Percentiles rank a stretch among this genome's conserved stretches.
These are phyloP conservation scores for Neodiprion virginianus DNA, from an alignment of 1,140 invertebrate genomes.

Conservation along the genomic window DNA sequence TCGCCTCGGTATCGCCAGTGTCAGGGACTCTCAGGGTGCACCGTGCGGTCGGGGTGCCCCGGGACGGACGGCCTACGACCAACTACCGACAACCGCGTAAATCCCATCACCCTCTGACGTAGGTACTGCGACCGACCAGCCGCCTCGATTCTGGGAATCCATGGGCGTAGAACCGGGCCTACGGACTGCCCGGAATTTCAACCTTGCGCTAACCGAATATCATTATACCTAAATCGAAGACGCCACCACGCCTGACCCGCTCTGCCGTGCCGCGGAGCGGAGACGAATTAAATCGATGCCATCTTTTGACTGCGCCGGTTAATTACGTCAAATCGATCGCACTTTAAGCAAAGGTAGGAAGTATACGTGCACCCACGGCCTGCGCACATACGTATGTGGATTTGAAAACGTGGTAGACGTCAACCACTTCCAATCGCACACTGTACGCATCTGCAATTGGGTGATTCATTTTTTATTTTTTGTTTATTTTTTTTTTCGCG, in stretches of 20 bases:
- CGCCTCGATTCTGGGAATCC: slow-evolving; percentile 47
- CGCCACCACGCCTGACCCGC: slow-evolving; percentile 12
- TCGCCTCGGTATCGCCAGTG: neutral
- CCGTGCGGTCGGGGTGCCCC: neutral
- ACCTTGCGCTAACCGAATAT: neutral
- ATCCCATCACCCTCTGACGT: slow-evolving; percentile 17
- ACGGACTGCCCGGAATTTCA: neutral
- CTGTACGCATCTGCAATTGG: too few relatives aligned
- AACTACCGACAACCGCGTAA: neutral
- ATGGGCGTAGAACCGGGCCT: slow-evolving; percentile 44
- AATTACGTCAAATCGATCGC: neutral
- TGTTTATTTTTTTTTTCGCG: too few relatives aligned
- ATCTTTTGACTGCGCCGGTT: slow-evolving; percentile 11
- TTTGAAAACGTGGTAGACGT: neutral
- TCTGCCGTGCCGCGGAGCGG: neutral
- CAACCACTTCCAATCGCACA: too few relatives aligned
- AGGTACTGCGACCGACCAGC: slow-evolving; percentile 34
- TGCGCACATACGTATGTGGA: neutral
- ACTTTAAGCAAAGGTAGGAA: neutral
- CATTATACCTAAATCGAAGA: slow-evolving; percentile 20
- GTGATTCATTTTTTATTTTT: too few relatives aligned
- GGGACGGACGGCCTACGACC: neutral
- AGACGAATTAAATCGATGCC: neutral
- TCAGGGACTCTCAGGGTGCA: neutral
- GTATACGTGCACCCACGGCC: neutral